phyloP scores from a whole-genome alignment of 2,797 vertebrate genomes.

The Melanotaenia trifasciata region DNA sequence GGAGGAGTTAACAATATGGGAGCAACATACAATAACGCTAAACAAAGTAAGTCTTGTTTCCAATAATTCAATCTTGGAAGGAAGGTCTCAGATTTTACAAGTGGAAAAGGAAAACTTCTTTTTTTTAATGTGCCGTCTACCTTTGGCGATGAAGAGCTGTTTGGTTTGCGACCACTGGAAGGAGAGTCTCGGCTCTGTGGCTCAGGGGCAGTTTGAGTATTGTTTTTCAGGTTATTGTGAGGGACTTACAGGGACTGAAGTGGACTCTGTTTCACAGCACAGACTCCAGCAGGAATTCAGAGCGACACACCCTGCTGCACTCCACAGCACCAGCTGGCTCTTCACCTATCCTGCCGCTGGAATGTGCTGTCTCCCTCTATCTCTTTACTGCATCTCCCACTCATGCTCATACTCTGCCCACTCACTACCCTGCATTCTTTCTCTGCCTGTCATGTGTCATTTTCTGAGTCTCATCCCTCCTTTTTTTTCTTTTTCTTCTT shows the following conservation, averaged over 20 bases:
- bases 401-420: conserved; percentile 13
- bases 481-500: neutral
- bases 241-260: conserved; percentile 7
- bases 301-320: conserved; percentile 73
- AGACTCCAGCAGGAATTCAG: conserved; percentile 65
- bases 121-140: no score
- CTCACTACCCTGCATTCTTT: conserved; percentile 39
- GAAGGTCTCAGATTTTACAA: neutral
- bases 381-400: conserved; percentile 34
- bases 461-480: neutral
- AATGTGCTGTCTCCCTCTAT: conserved; percentile 65
- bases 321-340: conserved; percentile 46
- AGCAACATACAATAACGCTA: conserved; percentile 92
- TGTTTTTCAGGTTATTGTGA: conserved; percentile 27
- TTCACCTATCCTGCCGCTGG: conserved; percentile 52
- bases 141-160: neutral
- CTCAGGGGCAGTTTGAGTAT: conserved; percentile 5
- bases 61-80: neutral
- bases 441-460: conserved; percentile 7
- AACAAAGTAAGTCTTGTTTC: conserved; percentile 84
- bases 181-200: neutral
- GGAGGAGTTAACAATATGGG: conserved; percentile 97
- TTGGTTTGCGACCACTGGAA: conserved; percentile 3
- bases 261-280: conserved; percentile 49
- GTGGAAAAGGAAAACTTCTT: neutral